Evolutionary conservation across 2,888 invertebrate species (phyloP), one percentile per base, ranked within the genome.

Genomic region (Callyntrura guangdongensis): DNA sequence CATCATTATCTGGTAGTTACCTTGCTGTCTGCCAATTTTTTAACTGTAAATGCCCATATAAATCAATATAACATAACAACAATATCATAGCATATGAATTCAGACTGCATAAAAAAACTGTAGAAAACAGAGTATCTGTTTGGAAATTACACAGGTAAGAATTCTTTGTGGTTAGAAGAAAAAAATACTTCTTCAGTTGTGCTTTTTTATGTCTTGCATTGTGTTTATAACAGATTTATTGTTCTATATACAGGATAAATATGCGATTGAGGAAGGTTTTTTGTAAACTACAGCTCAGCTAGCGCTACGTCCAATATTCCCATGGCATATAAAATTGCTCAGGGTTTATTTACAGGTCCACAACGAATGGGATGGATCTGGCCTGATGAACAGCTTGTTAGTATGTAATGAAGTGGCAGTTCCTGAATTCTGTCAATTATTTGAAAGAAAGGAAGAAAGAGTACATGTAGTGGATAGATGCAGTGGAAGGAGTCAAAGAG

Each of bases 181-280:
- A 67, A 67, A 67, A 12, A 4, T 22, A 25, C 9, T 25, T 25
- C 22, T 64, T 64, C 25, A 64, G n/a, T 9, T 59, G 17, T 6
- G 3, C 17, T 59, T 59, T 17, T 17, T 17, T 59, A 64, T 22
- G 25, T 17, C n/a, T 3, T 69, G 11, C 36, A 69, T 45, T 69
- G 69, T 17, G 25, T n/a, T 67, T 14, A 22, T 69, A 36, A 45
- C 45, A 69, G 0, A 17, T n/a, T 45, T 36, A 69, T 69, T 36
- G 45, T 69, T 69, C 14, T 17, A 69, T 14, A 53, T 2, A 14
- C n/a, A 8, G 36, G 36, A 45, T 17, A 69, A 69, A 69, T 69
- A 69, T n/a, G 69, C 17, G 45, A 45, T 69, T 69, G 17, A 69
- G 69, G 69, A 69, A 69, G 17, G 36, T 36, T 69, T 67, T 67